Base-by-base conservation (phyloP, 2,797 vertebrate species). In the Myotis daubentonii region DNA sequence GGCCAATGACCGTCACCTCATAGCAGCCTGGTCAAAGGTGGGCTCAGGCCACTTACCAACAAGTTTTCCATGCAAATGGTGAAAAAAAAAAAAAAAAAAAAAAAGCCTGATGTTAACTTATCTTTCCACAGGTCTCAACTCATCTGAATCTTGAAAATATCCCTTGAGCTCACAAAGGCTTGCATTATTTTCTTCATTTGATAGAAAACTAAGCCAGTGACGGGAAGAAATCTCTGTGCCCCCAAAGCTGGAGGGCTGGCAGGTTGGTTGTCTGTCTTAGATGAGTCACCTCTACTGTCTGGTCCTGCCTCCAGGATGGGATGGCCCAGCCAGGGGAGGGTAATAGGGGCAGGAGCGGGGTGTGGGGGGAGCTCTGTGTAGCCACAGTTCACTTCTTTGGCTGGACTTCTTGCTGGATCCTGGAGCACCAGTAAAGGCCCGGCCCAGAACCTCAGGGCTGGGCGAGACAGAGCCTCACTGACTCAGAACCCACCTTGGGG, bases 101-200 rank as follows among this genome's bases (percentile, higher is more conserved):
- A 44, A 86, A 65, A 28, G 11, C n/a, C 28, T 8, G 15, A 2
- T 13, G 41, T 2, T 30, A 49, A 70, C 33, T 41, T 79, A 75
- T 55, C 75, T 53, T 89, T 88, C 36, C 71, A 82, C 2, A 53
- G 66, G 30, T 74, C 30, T 84, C 15, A 70, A 76, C 20, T 87
- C 66, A 80, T 30, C 55, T 83, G 80, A 94, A 66, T 22, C 65
- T 41, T 80, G 57, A 91, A 81, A 93, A 70, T 30, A 83, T 2
- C 15, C 71, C 71, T 23, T 51, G 41, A 75, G n/a, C 68, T 68
- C 71, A 36, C 65, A 71, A 49, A 55, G 28, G 15, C 65, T 81
- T 70, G 71, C 38, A 55, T 89, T 49, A 74, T 28, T n/a, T 51
- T 30, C 38, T 33, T n/a, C 78, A 62, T 62, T 17, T 41, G 87